These are phyloP conservation scores for Ascaphus truei DNA, from an alignment of 2,113 vertebrate species.

Conservation along the genomic window DNA sequence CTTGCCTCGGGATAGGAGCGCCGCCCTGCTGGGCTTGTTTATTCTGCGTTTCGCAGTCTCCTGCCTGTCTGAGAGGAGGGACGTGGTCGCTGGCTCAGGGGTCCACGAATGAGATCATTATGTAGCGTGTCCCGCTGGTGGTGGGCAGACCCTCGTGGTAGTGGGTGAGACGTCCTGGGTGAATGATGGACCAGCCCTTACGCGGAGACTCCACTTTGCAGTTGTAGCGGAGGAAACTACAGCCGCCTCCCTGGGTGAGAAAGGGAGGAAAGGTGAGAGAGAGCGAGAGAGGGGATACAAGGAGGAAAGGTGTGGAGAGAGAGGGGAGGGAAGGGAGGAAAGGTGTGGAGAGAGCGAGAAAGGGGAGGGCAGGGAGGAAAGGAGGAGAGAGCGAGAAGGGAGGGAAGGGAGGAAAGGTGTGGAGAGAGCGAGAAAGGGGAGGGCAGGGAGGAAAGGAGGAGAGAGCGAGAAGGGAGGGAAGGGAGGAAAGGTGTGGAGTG, in stretches of 20 bases:
- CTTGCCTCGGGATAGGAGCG: neutral
- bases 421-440: no score
- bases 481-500: no score
- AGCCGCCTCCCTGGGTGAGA: slow-evolving; percentile 80
- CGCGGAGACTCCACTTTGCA: slow-evolving; percentile 73
- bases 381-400: no score
- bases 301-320: no score
- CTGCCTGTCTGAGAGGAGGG: neutral
- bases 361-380: no score
- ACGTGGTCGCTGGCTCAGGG: slow-evolving; percentile 51
- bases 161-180: slow-evolving; percentile 83
- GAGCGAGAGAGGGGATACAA: no score
- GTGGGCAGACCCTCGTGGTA: slow-evolving; percentile 85
- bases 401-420: no score
- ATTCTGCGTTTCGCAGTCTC: neutral
- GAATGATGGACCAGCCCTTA: slow-evolving; percentile 85
- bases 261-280: no score
- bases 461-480: no score
- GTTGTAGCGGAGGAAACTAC: slow-evolving; percentile 78
- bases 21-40: neutral
- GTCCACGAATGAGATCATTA: slow-evolving; percentile 89
- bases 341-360: no score
- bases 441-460: no score
- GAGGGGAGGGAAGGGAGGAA: no score
- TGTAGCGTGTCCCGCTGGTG: slow-evolving; percentile 78